These are phyloP conservation scores for Troides oblongomaculatus DNA, from an alignment of 2,888 invertebrate genomes.

Conservation along the genomic window DNA sequence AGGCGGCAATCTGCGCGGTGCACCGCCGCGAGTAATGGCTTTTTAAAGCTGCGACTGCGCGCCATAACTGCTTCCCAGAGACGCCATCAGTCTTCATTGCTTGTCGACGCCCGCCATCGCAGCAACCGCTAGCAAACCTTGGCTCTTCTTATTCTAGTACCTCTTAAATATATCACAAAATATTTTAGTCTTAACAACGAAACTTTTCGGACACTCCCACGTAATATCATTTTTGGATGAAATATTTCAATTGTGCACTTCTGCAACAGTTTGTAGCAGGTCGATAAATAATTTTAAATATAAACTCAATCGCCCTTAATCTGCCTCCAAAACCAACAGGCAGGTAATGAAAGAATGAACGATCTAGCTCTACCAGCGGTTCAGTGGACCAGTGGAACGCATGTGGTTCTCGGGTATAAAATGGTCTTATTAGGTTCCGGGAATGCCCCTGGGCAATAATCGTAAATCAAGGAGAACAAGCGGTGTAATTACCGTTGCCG, in stretches of 20 bases:
- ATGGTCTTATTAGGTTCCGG: constrained; percentile 80
- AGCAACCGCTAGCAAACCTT: constrained; percentile 64
- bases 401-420: constrained; percentile 76
- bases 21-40: constrained; percentile 77
- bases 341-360: constrained; percentile 75
- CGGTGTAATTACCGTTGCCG: constrained; percentile 80
- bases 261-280: constrained; percentile 54
- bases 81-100: constrained; percentile 80
- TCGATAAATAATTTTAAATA: constrained; percentile 69
- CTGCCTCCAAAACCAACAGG: constrained; percentile 71
- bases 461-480: constrained; percentile 81
- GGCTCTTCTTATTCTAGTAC: constrained; percentile 57
- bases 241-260: background rate
- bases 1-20: constrained; percentile 72
- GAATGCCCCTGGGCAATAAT: constrained; percentile 80
- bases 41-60: constrained; percentile 81
- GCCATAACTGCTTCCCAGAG: constrained; percentile 77
- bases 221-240: background rate
- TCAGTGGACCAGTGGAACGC: constrained; percentile 54
- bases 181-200: constrained; percentile 14
- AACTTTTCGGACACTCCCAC: constrained; percentile 29
- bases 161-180: constrained; percentile 36
- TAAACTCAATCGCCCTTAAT: constrained; percentile 73
- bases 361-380: constrained; percentile 51
- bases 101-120: constrained; percentile 75